These are phyloP conservation scores for Andrena bicolor DNA, from an alignment of 2,888 invertebrate genomes.

Conservation along the genomic window DNA sequence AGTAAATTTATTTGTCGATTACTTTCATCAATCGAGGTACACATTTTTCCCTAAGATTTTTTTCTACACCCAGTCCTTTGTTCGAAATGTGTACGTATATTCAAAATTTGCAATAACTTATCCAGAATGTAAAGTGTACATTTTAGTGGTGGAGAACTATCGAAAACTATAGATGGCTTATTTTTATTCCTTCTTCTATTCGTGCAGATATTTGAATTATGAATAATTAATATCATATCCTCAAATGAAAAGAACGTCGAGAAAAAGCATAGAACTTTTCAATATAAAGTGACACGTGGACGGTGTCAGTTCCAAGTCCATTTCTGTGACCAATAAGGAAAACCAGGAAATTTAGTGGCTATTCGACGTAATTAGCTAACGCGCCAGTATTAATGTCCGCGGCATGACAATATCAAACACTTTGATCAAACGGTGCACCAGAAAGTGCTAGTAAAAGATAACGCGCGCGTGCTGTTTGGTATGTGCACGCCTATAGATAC, in stretches of 20 bases:
- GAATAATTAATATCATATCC: background rate
- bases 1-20: no score
- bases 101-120: no score
- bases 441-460: background rate
- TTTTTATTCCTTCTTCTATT: background rate
- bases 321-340: conserved; percentile 13
- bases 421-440: conserved; percentile 18
- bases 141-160: no score
- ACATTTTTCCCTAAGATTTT: no score
- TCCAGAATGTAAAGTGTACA: no score
- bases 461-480: background rate
- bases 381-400: conserved; percentile 9
- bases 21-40: no score
- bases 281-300: background rate
- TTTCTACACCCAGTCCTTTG: no score
- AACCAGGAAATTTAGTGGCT: conserved; percentile 17
- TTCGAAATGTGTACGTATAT: no score
- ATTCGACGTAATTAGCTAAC: conserved; percentile 20
- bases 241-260: background rate
- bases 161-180: no score
- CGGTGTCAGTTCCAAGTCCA: conserved; percentile 13
- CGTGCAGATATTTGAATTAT: background rate
- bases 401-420: conserved; percentile 8
- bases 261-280: background rate
- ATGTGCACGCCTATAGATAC: background rate